A percentile compares a stretch with the other conserved stretches of the same genome.
phyloP scores from a whole-genome alignment of 2,888 invertebrate species.

The Drepanosiphum platanoidis region DNA sequence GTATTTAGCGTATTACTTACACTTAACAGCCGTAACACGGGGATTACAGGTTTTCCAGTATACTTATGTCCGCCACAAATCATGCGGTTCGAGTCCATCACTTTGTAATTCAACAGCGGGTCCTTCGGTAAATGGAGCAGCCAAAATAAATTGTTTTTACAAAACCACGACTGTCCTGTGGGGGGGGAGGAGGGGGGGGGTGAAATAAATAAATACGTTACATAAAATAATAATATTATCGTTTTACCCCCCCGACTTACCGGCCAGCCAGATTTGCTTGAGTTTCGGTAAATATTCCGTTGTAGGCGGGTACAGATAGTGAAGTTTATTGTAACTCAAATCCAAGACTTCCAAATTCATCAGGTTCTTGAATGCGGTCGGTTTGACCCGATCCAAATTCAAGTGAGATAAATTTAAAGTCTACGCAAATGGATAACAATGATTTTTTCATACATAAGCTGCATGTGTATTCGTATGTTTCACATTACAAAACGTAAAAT shows the following conservation, averaged over 20 bases:
- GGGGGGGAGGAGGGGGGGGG: no score
- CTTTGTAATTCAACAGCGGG: constrained; percentile 68
- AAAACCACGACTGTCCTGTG: constrained; percentile 78
- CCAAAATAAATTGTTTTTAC: constrained; percentile 74
- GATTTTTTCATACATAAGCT: no score
- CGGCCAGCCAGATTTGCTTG: constrained; percentile 69
- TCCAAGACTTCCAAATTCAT: constrained; percentile 70
- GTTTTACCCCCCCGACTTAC: constrained; percentile 67
- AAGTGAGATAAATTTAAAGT: constrained; percentile 67
- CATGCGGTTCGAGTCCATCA: constrained; percentile 71
- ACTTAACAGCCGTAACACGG: constrained; percentile 74
- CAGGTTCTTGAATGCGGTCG: constrained; percentile 68
- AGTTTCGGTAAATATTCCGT: constrained; percentile 68
- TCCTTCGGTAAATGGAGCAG: constrained; percentile 71
- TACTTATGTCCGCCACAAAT: constrained; percentile 73
- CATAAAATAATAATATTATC: not conserved
- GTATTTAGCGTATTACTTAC: constrained; percentile 67
- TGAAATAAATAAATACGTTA: no score
- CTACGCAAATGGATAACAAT: constrained; percentile 64
- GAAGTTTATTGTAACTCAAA: constrained; percentile 70
- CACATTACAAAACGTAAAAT: no score
- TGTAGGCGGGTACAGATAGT: constrained; percentile 68
- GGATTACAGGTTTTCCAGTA: constrained; percentile 73
- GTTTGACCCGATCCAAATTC: constrained; percentile 66
- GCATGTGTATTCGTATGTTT: no score